Conservation (phyloP, 1,140 invertebrate genomes). For the Atopsyche davidsoni region DNA sequence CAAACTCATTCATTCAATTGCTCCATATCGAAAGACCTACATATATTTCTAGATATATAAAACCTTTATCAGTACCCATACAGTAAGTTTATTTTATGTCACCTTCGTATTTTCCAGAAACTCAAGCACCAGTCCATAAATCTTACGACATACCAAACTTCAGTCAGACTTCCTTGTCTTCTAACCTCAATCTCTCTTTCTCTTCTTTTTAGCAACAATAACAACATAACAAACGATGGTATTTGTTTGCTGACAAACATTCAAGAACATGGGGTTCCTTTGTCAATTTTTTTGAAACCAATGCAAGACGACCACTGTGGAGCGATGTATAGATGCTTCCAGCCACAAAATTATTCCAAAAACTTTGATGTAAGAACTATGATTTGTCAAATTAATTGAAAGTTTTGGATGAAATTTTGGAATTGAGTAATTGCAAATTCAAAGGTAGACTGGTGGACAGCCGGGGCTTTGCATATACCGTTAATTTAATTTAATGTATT, state of each 20-base stretch:
- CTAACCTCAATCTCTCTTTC: background rate
- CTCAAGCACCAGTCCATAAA: too few species aligned
- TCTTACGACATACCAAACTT: too few species aligned
- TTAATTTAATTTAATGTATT: too few species aligned
- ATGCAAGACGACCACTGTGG: slow-evolving; percentile 41
- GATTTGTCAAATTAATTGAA: too few species aligned
- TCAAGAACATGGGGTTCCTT: slow-evolving; percentile 36
- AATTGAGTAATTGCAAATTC: too few species aligned
- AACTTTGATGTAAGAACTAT: slow-evolving; percentile 42
- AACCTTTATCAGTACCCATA: slow-evolving; percentile 53
- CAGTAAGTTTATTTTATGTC: slow-evolving; percentile 34
- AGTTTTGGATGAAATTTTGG: too few species aligned
- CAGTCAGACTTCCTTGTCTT: too few species aligned
- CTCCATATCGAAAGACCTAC: slow-evolving; percentile 53
- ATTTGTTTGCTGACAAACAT: slow-evolving; percentile 51
- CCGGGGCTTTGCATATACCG: too few species aligned
- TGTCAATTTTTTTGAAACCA: slow-evolving; percentile 44
- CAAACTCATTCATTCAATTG: slow-evolving; percentile 49
- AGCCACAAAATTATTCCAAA: slow-evolving; percentile 30
- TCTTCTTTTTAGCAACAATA: slow-evolving; percentile 11
- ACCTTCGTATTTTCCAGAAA: too few species aligned
- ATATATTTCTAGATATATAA: slow-evolving; percentile 54
- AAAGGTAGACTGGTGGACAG: too few species aligned
- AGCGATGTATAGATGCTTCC: slow-evolving; percentile 49
- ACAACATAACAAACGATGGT: slow-evolving; percentile 35